Conservation (phyloP, 2,113 vertebrate genomes). For the Solenodon paradoxus region DNA sequence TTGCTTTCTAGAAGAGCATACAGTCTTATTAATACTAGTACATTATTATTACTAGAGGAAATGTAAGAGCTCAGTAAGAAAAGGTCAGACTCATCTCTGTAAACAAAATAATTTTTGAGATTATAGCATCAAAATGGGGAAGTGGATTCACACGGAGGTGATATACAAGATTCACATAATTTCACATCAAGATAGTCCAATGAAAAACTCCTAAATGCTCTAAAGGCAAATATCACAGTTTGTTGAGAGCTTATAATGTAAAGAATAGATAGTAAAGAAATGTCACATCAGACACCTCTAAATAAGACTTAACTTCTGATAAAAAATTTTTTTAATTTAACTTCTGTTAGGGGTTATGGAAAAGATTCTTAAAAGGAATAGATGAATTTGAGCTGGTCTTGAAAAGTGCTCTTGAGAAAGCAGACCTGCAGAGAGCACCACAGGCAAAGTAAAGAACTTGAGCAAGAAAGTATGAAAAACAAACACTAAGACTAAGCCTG, state of each 20-base stretch:
- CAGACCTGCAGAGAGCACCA: neutral
- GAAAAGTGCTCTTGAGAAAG: neutral
- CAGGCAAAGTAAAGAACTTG: neutral
- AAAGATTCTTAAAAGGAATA: neutral
- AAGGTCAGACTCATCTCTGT: neutral
- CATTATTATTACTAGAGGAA: neutral
- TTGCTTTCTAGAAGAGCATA: neutral
- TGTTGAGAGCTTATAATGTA: neutral
- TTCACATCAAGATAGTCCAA: neutral
- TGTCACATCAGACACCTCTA: neutral
- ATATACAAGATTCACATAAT: neutral
- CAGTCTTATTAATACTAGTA: neutral
- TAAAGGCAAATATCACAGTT: neutral
- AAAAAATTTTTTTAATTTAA: too few species aligned
- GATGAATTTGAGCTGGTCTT: neutral
- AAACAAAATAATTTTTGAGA: conserved; percentile 15
- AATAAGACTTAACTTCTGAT: too few species aligned
- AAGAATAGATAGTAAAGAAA: neutral
- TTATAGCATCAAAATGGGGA: neutral
- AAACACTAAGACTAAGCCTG: neutral
- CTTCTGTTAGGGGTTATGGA: neutral
- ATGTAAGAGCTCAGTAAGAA: neutral
- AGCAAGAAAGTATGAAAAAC: too few species aligned
- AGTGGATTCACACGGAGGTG: neutral
- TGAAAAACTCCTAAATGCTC: neutral